Evolutionary conservation across 2,113 vertebrate species (phyloP).

Genomic region (Podarcis cretensis): DNA sequence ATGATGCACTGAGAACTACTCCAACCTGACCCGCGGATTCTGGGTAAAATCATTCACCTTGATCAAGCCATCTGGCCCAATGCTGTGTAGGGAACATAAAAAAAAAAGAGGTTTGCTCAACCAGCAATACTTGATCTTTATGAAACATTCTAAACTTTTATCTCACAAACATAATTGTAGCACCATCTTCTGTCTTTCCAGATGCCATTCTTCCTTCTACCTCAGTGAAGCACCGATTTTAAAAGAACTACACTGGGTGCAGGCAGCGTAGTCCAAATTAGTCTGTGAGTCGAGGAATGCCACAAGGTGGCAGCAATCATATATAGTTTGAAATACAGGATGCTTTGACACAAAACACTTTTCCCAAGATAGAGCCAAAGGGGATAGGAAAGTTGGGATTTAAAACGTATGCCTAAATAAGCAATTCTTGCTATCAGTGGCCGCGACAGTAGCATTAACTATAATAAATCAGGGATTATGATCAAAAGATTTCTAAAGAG

Average conservation of each 20-base stretch:
- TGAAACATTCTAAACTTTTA: neutral
- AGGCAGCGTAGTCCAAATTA: neutral
- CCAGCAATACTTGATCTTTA: slow-evolving; percentile 20
- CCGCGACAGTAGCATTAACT: neutral
- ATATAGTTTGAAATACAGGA: neutral
- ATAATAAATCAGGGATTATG: neutral
- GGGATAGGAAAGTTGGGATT: neutral
- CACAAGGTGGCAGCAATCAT: neutral
- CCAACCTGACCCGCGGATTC: slow-evolving; percentile 71
- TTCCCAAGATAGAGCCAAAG: neutral
- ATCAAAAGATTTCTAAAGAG: neutral
- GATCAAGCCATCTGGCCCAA: slow-evolving; percentile 75
- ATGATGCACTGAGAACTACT: slow-evolving; percentile 58
- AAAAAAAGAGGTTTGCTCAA: neutral
- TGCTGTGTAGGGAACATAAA: slow-evolving; percentile 61
- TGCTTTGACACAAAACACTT: neutral
- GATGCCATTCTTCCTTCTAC: neutral
- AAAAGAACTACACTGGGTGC: neutral
- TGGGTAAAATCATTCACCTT: slow-evolving; percentile 76
- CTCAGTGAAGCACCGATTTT: neutral
- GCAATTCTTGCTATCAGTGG: neutral
- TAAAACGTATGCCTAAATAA: neutral
- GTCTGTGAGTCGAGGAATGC: neutral
- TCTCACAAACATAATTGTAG: neutral
- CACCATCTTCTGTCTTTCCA: neutral